phyloP scores from a whole-genome alignment of 2,113 vertebrate genomes.

The Aepyceros melampus region DNA sequence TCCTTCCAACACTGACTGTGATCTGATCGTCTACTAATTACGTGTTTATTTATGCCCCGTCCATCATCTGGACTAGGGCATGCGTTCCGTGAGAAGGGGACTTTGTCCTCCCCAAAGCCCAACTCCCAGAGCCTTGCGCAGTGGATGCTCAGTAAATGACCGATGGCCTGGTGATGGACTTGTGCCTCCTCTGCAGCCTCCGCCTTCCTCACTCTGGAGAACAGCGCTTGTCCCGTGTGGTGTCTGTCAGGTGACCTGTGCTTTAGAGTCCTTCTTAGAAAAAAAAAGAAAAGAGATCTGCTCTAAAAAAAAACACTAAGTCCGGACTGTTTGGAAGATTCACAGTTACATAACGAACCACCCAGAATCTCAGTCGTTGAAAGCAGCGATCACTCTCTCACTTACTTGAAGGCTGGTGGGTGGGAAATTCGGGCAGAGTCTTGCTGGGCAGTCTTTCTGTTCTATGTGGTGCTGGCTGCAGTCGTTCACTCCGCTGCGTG shows the following conservation, averaged over 20 bases:
- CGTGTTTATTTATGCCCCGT: not conserved
- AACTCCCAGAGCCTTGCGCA: no score
- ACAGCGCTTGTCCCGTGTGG: fast-evolving
- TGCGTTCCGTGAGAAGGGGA: no score
- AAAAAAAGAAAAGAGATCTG: no score
- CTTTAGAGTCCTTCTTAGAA: not conserved
- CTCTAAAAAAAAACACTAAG: not conserved
- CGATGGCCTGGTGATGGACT: fast-evolving
- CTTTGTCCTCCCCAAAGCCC: not conserved
- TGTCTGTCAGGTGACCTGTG: not conserved
- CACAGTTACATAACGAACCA: fast-evolving
- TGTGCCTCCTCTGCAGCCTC: fast-evolving
- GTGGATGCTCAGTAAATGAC: not conserved
- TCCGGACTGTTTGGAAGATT: not conserved
- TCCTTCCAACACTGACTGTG: not conserved
- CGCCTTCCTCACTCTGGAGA: not conserved
- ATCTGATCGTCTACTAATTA: not conserved
- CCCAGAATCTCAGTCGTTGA: not conserved
- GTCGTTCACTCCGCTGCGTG: fast-evolving
- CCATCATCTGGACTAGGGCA: not conserved
- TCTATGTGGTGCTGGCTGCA: not conserved
- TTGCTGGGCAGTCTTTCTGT: not conserved
- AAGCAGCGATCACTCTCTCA: not conserved
- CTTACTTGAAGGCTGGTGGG: not conserved
- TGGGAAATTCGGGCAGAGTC: not conserved